A percentile compares a stretch with the other conserved stretches of the same genome.
Conservation (phyloP, 2,797 vertebrate genomes). For the Sitta carolinensis region DNA sequence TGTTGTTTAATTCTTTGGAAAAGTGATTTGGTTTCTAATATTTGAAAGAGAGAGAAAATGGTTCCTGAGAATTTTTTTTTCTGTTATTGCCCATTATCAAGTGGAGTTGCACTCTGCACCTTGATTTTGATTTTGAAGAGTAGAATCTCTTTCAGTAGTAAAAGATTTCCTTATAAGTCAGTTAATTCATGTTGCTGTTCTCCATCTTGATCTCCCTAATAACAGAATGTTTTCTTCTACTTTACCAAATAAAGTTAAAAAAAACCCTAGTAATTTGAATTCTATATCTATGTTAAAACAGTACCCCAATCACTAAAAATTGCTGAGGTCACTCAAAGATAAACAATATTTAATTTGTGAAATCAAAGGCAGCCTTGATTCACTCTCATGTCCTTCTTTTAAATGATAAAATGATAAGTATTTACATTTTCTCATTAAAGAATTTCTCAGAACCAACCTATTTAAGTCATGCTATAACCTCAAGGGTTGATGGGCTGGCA, state of each 20-base stretch:
- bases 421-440: neutral
- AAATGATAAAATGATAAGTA: neutral
- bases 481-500: neutral
- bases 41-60: neutral
- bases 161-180: neutral
- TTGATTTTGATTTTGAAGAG: neutral
- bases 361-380: neutral
- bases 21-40: neutral
- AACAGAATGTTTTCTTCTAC: neutral
- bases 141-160: neutral
- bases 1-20: neutral
- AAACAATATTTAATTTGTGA: neutral
- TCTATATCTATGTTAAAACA: neutral
- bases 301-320: neutral
- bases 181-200: neutral
- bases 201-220: neutral
- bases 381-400: neutral
- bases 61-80: neutral
- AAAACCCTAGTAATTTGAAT: neutral
- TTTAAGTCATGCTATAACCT: constrained; percentile 10
- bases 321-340: neutral
- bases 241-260: neutral
- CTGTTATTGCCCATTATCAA: neutral
- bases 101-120: neutral
- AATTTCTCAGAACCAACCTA: neutral